Percentiles rank a stretch among this genome's conserved stretches.
These are phyloP conservation scores for Cyprinodon variegatus DNA, from an alignment of 2,113 vertebrate genomes.

Conservation along the genomic window DNA sequence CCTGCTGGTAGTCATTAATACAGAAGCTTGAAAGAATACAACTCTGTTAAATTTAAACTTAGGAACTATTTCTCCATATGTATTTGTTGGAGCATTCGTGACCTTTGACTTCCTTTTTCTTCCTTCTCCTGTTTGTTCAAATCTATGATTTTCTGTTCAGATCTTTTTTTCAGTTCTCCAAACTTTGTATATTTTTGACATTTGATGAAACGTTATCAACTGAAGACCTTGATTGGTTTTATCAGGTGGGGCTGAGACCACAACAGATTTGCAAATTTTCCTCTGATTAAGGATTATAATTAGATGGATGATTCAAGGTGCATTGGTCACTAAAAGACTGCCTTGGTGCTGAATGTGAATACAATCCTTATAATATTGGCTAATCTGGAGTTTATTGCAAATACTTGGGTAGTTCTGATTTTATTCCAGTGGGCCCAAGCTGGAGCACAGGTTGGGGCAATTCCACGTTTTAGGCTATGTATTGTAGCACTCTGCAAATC, in stretches of 20 bases:
- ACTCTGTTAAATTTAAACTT: not conserved
- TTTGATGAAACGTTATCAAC: not conserved
- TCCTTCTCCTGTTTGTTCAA: not conserved
- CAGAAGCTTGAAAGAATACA: too few species aligned
- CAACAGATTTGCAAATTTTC: not conserved
- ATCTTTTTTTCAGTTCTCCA: not conserved
- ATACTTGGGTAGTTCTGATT: too few species aligned
- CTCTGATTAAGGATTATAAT: not conserved
- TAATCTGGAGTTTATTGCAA: too few species aligned
- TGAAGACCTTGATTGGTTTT: not conserved
- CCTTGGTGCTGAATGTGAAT: too few species aligned
- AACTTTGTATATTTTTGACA: not conserved
- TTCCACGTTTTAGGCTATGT: too few species aligned
- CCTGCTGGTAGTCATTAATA: not conserved
- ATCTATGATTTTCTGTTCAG: not conserved
- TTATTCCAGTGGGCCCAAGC: too few species aligned
- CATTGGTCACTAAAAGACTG: too few species aligned
- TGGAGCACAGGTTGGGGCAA: too few species aligned
- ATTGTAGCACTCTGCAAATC: too few species aligned
- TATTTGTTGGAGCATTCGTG: not conserved
- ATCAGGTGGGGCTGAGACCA: too few species aligned
- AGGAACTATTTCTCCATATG: not conserved
- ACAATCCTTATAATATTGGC: too few species aligned
- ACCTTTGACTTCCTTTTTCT: not conserved
- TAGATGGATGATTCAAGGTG: not conserved